Conservation (phyloP, 1,140 invertebrate genomes). For the Drosophila prosaltans region DNA sequence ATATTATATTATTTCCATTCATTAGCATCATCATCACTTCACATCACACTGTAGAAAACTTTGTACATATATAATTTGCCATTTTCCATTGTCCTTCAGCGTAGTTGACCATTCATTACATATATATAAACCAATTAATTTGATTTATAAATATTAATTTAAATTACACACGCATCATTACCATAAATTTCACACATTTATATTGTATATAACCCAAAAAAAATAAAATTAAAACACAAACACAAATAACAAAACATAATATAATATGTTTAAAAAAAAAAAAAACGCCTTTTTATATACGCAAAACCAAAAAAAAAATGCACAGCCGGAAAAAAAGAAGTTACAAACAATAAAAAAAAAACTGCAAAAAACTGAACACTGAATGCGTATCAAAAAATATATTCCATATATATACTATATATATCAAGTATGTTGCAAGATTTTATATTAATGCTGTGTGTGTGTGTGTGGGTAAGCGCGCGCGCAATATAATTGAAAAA, state of each 20-base stretch:
- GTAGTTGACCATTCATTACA: neutral
- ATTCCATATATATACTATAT: neutral
- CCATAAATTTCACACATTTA: slow-evolving; percentile 38
- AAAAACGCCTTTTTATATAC: neutral
- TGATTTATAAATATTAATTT: slow-evolving; percentile 20
- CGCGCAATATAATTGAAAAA: slow-evolving; percentile 43
- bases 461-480: slow-evolving; percentile 1
- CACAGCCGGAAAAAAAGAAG: neutral
- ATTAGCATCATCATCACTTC: neutral
- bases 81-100: slow-evolving; percentile 26
- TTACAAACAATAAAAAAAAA: slow-evolving; percentile 11
- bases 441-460: slow-evolving; percentile 15
- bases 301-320: neutral
- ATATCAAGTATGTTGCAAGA: slow-evolving; percentile 20
- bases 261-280: neutral
- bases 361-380: neutral
- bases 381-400: slow-evolving; percentile 8
- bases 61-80: neutral
- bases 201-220: neutral
- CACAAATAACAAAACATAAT: slow-evolving; percentile 5
- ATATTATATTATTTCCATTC: too few species aligned
- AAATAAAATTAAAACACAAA: slow-evolving; percentile 19
- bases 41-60: neutral
- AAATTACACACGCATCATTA: slow-evolving; percentile 32
- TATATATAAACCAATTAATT: slow-evolving; percentile 6